These are phyloP conservation scores for Cephus pygmeus DNA, from an alignment of 2,888 invertebrate species.

Conservation along the genomic window DNA sequence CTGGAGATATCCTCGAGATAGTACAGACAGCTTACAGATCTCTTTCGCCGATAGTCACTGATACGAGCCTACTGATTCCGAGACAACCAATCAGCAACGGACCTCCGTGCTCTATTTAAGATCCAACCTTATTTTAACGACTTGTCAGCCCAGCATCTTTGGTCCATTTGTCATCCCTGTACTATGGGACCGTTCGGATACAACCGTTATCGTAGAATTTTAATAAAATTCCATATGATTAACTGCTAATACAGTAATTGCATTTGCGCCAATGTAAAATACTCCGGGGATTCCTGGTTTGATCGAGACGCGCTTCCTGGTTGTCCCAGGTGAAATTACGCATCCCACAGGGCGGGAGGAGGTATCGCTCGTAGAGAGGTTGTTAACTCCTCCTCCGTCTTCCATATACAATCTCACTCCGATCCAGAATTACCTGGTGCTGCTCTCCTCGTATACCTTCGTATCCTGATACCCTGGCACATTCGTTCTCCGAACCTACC, in stretches of 20 bases:
- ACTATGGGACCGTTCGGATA: no score
- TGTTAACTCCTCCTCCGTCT: conserved; percentile 37
- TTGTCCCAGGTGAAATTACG: conserved; percentile 54
- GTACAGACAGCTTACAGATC: conserved; percentile 34
- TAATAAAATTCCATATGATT: no score
- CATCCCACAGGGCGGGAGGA: conserved; percentile 35
- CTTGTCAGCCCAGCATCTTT: conserved; percentile 41
- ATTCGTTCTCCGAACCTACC: background rate
- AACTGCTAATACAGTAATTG: no score
- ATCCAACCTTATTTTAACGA: conserved; percentile 49
- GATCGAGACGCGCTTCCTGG: conserved; percentile 36
- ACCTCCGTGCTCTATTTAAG: conserved; percentile 42
- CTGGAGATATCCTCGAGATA: conserved; percentile 37
- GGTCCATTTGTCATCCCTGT: conserved; percentile 41
- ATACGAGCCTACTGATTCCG: conserved; percentile 25
- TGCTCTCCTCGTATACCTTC: background rate
- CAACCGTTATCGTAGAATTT: no score
- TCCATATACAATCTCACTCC: conserved; percentile 1
- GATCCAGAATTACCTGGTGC: conserved; percentile 30
- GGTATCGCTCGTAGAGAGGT: conserved; percentile 31
- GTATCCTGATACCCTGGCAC: background rate
- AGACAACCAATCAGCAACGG: background rate
- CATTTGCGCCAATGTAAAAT: no score
- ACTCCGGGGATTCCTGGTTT: no score
- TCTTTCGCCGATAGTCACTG: conserved; percentile 49